A percentile compares a stretch with the other conserved stretches of the same genome.
These are phyloP conservation scores for Pristionchus japonicus DNA, from an alignment of 2,888 invertebrate species.

Conservation along the genomic window DNA sequence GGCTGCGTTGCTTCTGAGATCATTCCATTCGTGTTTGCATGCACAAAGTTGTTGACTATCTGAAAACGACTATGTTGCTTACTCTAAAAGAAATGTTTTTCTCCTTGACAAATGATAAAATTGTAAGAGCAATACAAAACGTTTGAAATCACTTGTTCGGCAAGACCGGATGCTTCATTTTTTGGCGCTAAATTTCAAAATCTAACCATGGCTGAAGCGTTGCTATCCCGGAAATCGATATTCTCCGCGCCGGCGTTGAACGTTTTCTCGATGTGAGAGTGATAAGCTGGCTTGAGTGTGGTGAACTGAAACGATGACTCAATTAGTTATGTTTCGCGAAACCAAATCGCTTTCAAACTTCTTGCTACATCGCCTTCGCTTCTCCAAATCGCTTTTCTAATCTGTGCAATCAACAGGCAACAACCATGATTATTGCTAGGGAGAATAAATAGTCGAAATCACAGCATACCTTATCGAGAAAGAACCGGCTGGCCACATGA, in stretches of 20 bases:
- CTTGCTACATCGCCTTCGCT: too few relatives aligned
- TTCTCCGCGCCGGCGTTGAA: conserved; percentile 51
- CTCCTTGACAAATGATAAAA: too few relatives aligned
- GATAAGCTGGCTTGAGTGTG: conserved; percentile 50
- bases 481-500: not conserved
- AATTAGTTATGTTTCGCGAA: not conserved
- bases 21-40: conserved; percentile 85
- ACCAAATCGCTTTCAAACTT: too few relatives aligned
- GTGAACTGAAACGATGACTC: conserved; percentile 21
- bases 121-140: too few relatives aligned
- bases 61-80: conserved; percentile 52
- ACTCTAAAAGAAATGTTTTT: not conserved
- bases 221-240: conserved; percentile 70
- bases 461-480: not conserved
- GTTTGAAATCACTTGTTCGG: too few relatives aligned
- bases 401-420: too few relatives aligned
- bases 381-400: too few relatives aligned
- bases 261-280: conserved; percentile 49
- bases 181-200: not conserved
- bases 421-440: too few relatives aligned
- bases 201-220: conserved; percentile 76
- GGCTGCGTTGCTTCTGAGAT: conserved; percentile 85
- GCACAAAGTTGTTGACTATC: conserved; percentile 87
- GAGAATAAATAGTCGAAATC: not conserved
- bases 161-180: too few relatives aligned